phyloP scores from a whole-genome alignment of 1,140 invertebrate genomes.

The Mactra quadrangularis region DNA sequence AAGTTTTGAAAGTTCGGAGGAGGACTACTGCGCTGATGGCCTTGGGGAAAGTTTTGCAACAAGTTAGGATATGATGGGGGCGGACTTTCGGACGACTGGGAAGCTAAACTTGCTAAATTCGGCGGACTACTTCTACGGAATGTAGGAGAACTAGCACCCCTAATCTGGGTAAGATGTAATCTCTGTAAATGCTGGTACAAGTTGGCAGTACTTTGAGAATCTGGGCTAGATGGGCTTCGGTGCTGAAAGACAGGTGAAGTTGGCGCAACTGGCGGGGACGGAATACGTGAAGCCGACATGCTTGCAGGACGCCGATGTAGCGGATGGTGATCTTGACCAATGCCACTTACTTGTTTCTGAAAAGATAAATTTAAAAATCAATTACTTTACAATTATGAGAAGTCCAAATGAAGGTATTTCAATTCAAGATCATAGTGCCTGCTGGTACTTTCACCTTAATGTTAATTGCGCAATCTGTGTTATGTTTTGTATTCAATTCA shows the following conservation, averaged over 20 bases:
- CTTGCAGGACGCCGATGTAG: slow-evolving; percentile 76
- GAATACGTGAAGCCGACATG: slow-evolving; percentile 65
- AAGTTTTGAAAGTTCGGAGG: slow-evolving; percentile 87
- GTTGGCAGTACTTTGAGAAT: slow-evolving; percentile 69
- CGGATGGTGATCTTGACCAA: slow-evolving; percentile 81
- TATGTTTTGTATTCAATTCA: too few relatives aligned
- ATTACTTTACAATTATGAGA: not conserved
- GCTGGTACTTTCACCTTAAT: too few relatives aligned
- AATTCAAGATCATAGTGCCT: too few relatives aligned
- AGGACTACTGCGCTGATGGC: slow-evolving; percentile 74
- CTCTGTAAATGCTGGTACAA: slow-evolving; percentile 84
- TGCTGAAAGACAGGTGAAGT: slow-evolving; percentile 80
- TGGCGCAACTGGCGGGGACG: slow-evolving; percentile 65
- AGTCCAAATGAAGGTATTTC: too few relatives aligned
- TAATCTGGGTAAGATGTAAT: slow-evolving; percentile 83
- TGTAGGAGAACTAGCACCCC: slow-evolving; percentile 57
- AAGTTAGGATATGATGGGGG: slow-evolving; percentile 69
- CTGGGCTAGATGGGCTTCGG: slow-evolving; percentile 61
- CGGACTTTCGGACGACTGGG: slow-evolving; percentile 65
- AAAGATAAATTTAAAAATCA: slow-evolving; percentile 17
- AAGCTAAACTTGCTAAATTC: slow-evolving; percentile 42
- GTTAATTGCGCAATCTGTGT: too few relatives aligned
- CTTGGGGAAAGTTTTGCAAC: slow-evolving; percentile 69
- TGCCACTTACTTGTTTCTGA: slow-evolving; percentile 80
- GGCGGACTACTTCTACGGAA: slow-evolving; percentile 66